Evolutionary conservation across 37 sponge, comb jelly and placozoan genomes (phyloP), one percentile per base, ranked within the genome.

Genomic region (Crambe crambe): DNA sequence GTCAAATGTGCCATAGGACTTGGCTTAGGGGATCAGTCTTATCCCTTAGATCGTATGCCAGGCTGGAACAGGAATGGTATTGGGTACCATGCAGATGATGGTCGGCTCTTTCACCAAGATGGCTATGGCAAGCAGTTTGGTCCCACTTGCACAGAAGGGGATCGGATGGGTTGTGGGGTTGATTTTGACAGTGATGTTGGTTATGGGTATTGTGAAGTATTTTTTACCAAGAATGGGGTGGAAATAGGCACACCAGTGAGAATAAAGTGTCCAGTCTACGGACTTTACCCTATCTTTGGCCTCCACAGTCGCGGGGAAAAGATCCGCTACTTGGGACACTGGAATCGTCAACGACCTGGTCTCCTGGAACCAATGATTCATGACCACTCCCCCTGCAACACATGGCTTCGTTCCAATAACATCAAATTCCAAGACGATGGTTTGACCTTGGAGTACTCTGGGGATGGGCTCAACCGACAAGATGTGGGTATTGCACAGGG

Each of bases 181-280:
- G 85, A 87, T 51, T 90, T 81, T 67, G 80, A 76, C 37, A n/a
- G 58, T 12, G 89, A 87, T 36, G 42, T 34, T 38, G 89, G 82
- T 1, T 44, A 42, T 27, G 89, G 79, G 18, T 87, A 76, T 37
- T 87, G 81, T 59, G 70, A 73, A 1, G 81, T 96, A 2, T 96
- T 90, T 74, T 96, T 96, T 79, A 93, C 94, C 8, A 93, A 90
- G 80, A 96, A 96, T 58, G 91, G 94, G 0, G 34, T 83, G 56
- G 58, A 56, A 25, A 79, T 94, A 4, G 89, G 92, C 0, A 58
- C 76, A 25, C 41, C 78, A 32, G 83, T 83, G 23, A 75, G 70
- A 35, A 85, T 89, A 86, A 83, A 81, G 75, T 68, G 78, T 20
- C 95, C 92, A 2, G 18, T 80, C 27, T 72, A 78, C 27, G 95